phyloP scores from a whole-genome alignment of 2,797 vertebrate species.

The Sebastes taczanowskii region DNA sequence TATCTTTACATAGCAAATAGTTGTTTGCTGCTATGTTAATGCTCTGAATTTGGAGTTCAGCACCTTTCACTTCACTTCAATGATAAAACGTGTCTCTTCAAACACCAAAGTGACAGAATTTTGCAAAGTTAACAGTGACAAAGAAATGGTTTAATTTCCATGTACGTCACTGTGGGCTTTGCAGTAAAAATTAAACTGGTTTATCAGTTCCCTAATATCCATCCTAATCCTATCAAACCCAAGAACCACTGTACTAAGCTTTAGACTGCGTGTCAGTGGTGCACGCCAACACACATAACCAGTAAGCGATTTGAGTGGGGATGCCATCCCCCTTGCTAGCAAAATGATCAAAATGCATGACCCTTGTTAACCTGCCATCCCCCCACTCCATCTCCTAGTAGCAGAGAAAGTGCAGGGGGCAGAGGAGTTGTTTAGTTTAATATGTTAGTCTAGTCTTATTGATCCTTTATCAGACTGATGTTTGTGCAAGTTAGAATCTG shows the following conservation, averaged over 20 bases:
- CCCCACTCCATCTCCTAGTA: not conserved
- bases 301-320: not conserved
- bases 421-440: not conserved
- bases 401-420: not conserved
- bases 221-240: constrained; percentile 21
- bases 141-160: not conserved
- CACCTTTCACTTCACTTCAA: not conserved
- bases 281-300: not conserved
- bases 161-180: not conserved
- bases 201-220: constrained; percentile 13
- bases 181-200: not conserved
- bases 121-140: not conserved
- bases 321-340: not conserved
- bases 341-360: not conserved
- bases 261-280: not conserved
- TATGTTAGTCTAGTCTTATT: not conserved
- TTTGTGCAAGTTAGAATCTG: not conserved
- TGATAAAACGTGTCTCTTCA: not conserved
- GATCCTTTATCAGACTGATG: not conserved
- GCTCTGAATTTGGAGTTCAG: not conserved
- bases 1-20: not conserved
- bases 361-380: not conserved
- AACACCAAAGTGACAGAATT: not conserved
- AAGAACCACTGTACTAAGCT: not conserved
- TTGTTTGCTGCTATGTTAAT: not conserved